Conservation (phyloP, 1,140 invertebrate species). For the Gonatopus flavifemur region DNA sequence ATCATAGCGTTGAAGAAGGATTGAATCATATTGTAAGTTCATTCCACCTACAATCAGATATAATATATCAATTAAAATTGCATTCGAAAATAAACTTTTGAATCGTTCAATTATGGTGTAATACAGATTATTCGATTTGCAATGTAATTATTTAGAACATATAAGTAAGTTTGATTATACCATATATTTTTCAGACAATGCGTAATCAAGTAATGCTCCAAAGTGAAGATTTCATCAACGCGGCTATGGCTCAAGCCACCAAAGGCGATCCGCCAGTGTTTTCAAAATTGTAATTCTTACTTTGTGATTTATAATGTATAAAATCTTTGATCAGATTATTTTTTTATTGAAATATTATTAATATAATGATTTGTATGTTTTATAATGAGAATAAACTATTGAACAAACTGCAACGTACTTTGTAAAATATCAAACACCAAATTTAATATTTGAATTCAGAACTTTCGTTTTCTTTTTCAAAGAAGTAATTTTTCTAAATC, state of each 20-base stretch:
- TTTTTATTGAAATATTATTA: slow-evolving; percentile 11
- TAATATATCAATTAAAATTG: slow-evolving; percentile 17
- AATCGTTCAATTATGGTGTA: slow-evolving; percentile 7
- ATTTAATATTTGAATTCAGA: too few relatives aligned
- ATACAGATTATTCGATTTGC: slow-evolving; percentile 7
- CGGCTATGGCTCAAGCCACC: slow-evolving; percentile 71
- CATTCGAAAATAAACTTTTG: slow-evolving; percentile 6
- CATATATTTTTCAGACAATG: slow-evolving; percentile 65
- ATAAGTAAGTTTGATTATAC: slow-evolving; percentile 14
- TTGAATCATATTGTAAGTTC: slow-evolving; percentile 83
- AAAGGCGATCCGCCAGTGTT: slow-evolving; percentile 71
- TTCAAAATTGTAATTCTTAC: slow-evolving; percentile 68
- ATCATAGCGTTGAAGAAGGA: slow-evolving; percentile 82
- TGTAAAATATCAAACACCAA: too few relatives aligned
- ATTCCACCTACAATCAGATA: slow-evolving; percentile 36
- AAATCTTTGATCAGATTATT: neutral
- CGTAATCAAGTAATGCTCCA: slow-evolving; percentile 86
- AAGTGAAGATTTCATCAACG: slow-evolving; percentile 87
- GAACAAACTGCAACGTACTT: too few relatives aligned
- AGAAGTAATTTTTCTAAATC: slow-evolving; percentile 4
- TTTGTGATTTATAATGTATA: too few relatives aligned
- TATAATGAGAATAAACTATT: too few relatives aligned
- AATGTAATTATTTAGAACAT: neutral
- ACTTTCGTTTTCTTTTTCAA: neutral
- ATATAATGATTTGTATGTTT: slow-evolving; percentile 1